A percentile compares a stretch with the other conserved stretches of the same genome.
These are phyloP conservation scores for Polyergus mexicanus DNA, from an alignment of 1,140 invertebrate genomes.

Conservation along the genomic window DNA sequence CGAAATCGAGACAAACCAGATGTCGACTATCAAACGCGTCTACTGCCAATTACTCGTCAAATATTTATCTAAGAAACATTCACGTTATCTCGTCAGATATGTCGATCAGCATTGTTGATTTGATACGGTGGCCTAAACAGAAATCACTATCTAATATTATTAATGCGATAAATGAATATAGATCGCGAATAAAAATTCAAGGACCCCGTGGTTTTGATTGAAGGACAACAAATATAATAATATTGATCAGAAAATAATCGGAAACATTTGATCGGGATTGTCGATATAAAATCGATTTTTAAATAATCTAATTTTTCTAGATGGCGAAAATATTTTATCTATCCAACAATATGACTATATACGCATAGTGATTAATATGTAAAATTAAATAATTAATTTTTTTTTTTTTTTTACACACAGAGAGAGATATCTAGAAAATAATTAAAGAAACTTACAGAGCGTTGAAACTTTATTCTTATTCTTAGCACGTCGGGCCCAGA, in stretches of 20 bases:
- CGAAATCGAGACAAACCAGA: background rate
- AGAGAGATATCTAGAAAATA: too few species aligned
- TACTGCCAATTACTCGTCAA: background rate
- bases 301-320: background rate
- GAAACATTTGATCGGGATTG: background rate
- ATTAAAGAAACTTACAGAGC: too few species aligned
- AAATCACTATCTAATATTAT: conserved; percentile 9
- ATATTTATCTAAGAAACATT: conserved; percentile 8
- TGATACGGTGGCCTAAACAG: background rate
- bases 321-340: background rate
- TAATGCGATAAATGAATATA: conserved; percentile 10
- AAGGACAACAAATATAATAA: background rate
- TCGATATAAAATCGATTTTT: background rate
- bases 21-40: background rate
- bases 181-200: background rate
- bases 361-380: too few species aligned
- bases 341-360: too few species aligned
- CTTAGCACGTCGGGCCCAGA: too few species aligned
- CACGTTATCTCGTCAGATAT: background rate
- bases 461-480: too few species aligned
- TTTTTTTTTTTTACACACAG: too few species aligned
- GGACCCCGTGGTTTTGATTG: background rate
- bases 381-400: too few species aligned
- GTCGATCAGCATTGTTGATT: conserved; percentile 32
- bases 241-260: conserved; percentile 20